These are phyloP conservation scores for Brachionus manjavacas DNA, from an alignment of 1,140 invertebrate genomes.

Conservation along the genomic window DNA sequence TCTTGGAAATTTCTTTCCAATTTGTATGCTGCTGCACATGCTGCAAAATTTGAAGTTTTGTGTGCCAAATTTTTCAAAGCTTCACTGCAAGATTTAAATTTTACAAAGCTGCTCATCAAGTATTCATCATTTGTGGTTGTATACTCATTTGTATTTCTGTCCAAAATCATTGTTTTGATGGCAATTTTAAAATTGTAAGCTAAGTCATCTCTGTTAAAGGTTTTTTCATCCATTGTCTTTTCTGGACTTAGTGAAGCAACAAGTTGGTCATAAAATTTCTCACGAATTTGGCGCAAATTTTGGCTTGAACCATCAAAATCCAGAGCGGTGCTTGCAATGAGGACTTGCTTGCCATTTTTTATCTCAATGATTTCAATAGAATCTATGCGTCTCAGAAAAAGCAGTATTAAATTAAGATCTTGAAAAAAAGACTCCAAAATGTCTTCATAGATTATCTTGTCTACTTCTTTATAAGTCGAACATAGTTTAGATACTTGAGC, in stretches of 20 bases:
- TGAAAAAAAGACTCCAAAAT: not conserved
- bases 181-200: not conserved
- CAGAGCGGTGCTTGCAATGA: not conserved
- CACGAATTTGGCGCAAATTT: constrained; percentile 17
- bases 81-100: constrained; percentile 5
- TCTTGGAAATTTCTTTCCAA: not conserved
- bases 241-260: not conserved
- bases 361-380: constrained; percentile 41
- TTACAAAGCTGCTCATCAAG: not conserved
- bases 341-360: not conserved
- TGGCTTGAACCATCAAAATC: not conserved
- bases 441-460: constrained; percentile 42
- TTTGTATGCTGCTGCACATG: constrained; percentile 16
- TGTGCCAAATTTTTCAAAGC: not conserved
- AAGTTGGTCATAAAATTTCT: not conserved
- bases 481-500: constrained; percentile 43
- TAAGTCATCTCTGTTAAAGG: not conserved
- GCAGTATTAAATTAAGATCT: constrained; percentile 43
- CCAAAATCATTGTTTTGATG: not conserved
- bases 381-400: constrained; percentile 44
- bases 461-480: not conserved
- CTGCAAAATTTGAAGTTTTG: not conserved
- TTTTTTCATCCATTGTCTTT: not conserved
- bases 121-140: not conserved
- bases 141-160: not conserved